Evolutionary conservation across 2,113 vertebrate genomes (phyloP).

Genomic region (Melanerpes formicivorus): DNA sequence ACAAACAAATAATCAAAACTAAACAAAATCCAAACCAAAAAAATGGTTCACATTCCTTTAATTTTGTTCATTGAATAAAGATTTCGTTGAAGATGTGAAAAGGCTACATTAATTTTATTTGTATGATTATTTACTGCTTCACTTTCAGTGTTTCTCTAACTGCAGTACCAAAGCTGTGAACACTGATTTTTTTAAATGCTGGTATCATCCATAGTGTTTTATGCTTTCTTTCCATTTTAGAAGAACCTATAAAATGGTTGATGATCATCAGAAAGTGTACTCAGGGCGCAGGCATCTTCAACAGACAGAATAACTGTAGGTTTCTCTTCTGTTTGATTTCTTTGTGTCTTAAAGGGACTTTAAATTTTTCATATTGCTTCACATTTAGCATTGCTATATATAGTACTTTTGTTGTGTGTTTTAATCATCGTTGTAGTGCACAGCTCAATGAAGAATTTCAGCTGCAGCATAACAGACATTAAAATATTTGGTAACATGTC

Average conservation of each 20-base stretch:
- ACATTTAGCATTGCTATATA: neutral
- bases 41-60: neutral
- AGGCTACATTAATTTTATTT: fast-evolving
- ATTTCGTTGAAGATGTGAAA: neutral
- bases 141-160: neutral
- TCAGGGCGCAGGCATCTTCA: neutral
- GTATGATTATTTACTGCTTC: neutral
- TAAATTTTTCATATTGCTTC: neutral
- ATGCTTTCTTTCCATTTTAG: neutral
- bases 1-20: neutral
- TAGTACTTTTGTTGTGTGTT: neutral
- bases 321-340: neutral
- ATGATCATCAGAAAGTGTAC: neutral
- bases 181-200: neutral
- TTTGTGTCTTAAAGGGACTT: neutral
- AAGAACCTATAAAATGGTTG: neutral
- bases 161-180: neutral
- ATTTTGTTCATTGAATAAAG: neutral
- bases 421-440: neutral
- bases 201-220: neutral
- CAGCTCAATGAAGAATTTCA: neutral
- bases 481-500: neutral
- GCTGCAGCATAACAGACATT: neutral
- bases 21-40: fast-evolving
- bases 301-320: neutral